Percentiles rank a stretch among this genome's conserved stretches.
phyloP scores from a whole-genome alignment of 64 coral and sea anemone genomes.

The Pocillopora damicornis region DNA sequence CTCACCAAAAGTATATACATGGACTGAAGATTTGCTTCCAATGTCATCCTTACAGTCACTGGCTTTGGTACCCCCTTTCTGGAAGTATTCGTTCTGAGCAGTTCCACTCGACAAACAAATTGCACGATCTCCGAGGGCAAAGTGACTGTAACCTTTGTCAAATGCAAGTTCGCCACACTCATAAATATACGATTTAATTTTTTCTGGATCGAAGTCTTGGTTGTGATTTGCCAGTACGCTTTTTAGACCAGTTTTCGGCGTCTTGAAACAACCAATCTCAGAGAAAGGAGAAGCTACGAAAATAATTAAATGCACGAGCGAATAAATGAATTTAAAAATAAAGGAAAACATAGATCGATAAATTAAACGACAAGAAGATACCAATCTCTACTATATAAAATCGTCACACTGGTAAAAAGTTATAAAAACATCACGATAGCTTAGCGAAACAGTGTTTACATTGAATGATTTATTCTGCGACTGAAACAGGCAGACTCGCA shows the following conservation, averaged over 20 bases:
- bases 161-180: not conserved
- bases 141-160: conserved; percentile 22
- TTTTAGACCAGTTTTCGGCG: not conserved
- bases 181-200: not conserved
- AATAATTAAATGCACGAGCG: too few species aligned
- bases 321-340: too few species aligned
- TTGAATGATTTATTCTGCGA: too few species aligned
- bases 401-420: too few species aligned
- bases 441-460: too few species aligned
- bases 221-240: not conserved
- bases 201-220: too few species aligned
- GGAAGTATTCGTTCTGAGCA: not conserved
- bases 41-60: conserved; percentile 6
- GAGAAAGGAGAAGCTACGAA: not conserved
- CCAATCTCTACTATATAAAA: too few species aligned
- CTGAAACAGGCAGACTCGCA: too few species aligned
- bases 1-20: conserved; percentile 30
- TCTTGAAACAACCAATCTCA: not conserved
- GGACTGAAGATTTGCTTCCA: not conserved
- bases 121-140: conserved; percentile 30
- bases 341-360: too few species aligned
- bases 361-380: too few species aligned
- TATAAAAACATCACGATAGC: too few species aligned
- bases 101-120: conserved; percentile 14
- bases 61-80: not conserved